phyloP scores from a whole-genome alignment of 2,113 vertebrate genomes.

The Rissa tridactyla region DNA sequence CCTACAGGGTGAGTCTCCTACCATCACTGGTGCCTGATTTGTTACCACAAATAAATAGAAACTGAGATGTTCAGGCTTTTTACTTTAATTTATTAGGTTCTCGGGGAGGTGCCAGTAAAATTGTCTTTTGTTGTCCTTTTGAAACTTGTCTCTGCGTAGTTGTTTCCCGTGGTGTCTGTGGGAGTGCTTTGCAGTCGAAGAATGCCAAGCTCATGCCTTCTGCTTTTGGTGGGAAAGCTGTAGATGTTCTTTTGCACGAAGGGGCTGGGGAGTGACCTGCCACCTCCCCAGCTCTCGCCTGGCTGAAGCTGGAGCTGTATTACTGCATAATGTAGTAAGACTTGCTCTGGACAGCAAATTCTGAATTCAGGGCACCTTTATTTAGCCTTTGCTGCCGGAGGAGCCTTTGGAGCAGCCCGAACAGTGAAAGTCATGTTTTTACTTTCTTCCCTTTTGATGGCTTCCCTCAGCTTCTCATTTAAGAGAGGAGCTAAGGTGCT shows the following conservation, averaged over 20 bases:
- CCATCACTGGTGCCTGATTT: background rate
- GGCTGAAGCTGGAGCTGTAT: background rate
- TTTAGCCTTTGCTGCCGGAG: background rate
- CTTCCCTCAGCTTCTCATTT: background rate
- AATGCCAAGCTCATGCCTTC: background rate
- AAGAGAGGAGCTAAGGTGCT: background rate
- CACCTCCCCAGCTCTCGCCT: background rate
- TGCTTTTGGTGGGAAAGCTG: background rate
- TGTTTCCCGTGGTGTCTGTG: background rate
- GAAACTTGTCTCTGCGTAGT: background rate
- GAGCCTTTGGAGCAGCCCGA: background rate
- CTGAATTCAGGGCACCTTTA: background rate
- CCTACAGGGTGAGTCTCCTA: background rate
- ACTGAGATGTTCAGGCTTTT: background rate
- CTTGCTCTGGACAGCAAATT: background rate
- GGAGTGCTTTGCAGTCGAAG: background rate
- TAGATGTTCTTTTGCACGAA: background rate
- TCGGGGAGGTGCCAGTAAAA: background rate
- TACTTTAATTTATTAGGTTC: background rate
- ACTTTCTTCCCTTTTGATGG: background rate
- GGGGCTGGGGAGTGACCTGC: background rate
- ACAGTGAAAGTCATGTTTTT: background rate
- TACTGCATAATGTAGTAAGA: background rate
- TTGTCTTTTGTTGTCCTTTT: background rate
- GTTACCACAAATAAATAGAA: constrained; percentile 17